Conservation (phyloP, 2,797 vertebrate genomes). For the Cyclopterus lumpus region DNA sequence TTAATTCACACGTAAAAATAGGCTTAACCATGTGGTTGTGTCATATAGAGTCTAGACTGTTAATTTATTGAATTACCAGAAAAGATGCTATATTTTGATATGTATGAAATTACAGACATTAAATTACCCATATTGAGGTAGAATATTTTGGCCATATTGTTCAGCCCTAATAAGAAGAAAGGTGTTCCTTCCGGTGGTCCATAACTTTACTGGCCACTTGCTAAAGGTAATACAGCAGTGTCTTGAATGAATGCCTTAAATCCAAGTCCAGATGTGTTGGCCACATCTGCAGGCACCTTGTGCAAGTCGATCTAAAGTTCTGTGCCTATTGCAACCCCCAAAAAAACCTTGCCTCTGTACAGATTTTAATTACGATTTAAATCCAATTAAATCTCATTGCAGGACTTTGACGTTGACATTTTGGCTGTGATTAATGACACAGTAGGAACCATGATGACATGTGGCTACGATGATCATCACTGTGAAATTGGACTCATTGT, state of each 20-base stretch:
- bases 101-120: too few relatives aligned
- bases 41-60: too few relatives aligned
- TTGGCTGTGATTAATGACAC: conserved; percentile 96
- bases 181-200: neutral
- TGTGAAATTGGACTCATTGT: conserved; percentile 97
- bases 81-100: neutral
- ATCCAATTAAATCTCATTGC: conserved; percentile 29
- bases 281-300: neutral
- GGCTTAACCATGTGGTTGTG: neutral
- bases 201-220: neutral
- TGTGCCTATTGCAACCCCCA: neutral
- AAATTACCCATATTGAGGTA: too few relatives aligned
- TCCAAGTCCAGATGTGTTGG: neutral
- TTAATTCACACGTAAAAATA: neutral
- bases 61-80: too few relatives aligned
- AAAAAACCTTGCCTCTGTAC: neutral
- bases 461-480: conserved; percentile 94
- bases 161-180: too few relatives aligned
- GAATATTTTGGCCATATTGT: too few relatives aligned
- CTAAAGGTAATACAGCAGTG: neutral
- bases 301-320: neutral
- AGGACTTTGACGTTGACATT: conserved; percentile 97
- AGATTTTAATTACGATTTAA: neutral
- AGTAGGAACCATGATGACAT: conserved; percentile 98
- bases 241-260: neutral